These are phyloP conservation scores for Psilopogon haemacephalus DNA, from an alignment of 2,113 vertebrate species.

Conservation along the genomic window DNA sequence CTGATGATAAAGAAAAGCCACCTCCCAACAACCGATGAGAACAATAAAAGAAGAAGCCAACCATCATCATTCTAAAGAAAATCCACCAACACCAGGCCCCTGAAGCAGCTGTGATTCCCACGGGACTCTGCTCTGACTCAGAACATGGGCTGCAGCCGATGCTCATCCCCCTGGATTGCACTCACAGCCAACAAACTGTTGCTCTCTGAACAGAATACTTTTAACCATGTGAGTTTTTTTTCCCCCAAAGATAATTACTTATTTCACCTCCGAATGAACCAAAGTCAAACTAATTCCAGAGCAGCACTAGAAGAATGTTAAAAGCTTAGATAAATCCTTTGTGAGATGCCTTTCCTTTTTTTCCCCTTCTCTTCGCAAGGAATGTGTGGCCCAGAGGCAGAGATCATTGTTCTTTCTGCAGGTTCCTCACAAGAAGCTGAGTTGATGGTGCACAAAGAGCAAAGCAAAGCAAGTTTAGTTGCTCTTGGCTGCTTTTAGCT, in stretches of 20 bases:
- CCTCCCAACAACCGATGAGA: conserved; percentile 43
- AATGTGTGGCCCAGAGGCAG: neutral
- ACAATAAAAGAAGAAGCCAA: conserved; percentile 4
- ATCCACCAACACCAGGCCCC: neutral
- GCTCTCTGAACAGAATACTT: neutral
- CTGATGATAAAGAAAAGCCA: conserved; percentile 45
- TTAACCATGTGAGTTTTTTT: conserved; percentile 30
- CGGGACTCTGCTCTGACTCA: conserved; percentile 40
- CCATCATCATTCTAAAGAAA: conserved; percentile 35
- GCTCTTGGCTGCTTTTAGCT: neutral
- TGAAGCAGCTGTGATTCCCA: conserved; percentile 33
- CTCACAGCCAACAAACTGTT: conserved; percentile 37
- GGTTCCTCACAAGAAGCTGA: conserved; percentile 23
- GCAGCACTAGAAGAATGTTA: neutral
- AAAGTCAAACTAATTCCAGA: conserved; percentile 12
- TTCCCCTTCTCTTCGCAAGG: neutral
- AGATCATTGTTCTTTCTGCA: neutral
- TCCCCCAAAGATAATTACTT: conserved; percentile 26
- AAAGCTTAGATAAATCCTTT: conserved; percentile 7
- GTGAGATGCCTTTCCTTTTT: neutral
- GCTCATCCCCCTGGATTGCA: conserved; percentile 28
- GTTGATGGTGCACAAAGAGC: conserved; percentile 4
- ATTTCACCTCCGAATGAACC: conserved; percentile 49
- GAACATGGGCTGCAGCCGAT: conserved; percentile 28
- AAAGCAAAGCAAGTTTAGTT: conserved; percentile 17